A percentile compares a stretch with the other conserved stretches of the same genome.
Evolutionary conservation across 2,888 invertebrate species (phyloP).

Genomic region (Micoletzkya japonica): DNA sequence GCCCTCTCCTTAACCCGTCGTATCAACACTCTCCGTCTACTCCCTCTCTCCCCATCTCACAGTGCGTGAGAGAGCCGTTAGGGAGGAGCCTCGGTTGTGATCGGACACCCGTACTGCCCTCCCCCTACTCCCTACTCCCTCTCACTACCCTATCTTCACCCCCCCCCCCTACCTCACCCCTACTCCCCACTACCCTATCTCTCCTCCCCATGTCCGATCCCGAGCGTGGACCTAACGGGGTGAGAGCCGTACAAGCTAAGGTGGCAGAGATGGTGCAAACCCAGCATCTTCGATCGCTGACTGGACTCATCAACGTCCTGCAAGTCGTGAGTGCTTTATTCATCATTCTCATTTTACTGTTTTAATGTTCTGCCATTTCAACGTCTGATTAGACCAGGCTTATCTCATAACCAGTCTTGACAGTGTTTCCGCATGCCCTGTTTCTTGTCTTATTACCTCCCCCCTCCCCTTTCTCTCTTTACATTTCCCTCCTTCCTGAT

Average conservation of each 20-base stretch:
- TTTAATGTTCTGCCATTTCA: not conserved
- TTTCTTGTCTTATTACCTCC: too few species aligned
- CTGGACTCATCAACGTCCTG: constrained; percentile 15
- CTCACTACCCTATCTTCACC: not conserved
- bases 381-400: not conserved
- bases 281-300: not conserved
- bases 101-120: not conserved
- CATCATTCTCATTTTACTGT: not conserved
- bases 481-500: too few species aligned
- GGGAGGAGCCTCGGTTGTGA: too few species aligned
- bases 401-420: too few species aligned
- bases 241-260: not conserved
- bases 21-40: not conserved
- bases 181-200: not conserved
- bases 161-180: not conserved
- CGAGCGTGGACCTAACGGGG: not conserved
- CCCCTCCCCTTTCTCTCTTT: too few species aligned
- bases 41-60: not conserved
- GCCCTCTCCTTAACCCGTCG: not conserved
- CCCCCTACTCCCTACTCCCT: not conserved
- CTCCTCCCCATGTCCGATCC: not conserved
- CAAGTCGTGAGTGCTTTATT: constrained; percentile 8
- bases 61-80: too few species aligned
- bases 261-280: not conserved
- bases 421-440: too few species aligned